Evolutionary conservation across 2,888 invertebrate species (phyloP).

Genomic region (Phengaris arion): DNA sequence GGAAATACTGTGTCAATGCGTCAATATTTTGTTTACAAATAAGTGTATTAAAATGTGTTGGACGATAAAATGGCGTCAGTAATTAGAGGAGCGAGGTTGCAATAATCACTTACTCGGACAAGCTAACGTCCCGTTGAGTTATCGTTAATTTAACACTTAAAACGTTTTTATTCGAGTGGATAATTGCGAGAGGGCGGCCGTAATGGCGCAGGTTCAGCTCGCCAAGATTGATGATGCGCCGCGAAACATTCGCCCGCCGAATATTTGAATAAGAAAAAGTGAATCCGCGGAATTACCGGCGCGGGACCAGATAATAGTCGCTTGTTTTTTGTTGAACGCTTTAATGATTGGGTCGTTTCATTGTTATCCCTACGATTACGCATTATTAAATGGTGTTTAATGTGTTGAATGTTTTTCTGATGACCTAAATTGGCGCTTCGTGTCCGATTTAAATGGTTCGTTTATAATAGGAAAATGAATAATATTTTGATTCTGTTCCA

Average conservation of each 20-base stretch:
- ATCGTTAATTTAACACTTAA: slow-evolving; percentile 78
- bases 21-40: slow-evolving; percentile 7
- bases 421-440: background rate
- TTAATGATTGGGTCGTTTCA: slow-evolving; percentile 34
- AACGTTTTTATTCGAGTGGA: slow-evolving; percentile 77
- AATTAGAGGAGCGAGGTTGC: slow-evolving; percentile 43
- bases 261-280: slow-evolving; percentile 72
- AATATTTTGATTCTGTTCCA: background rate
- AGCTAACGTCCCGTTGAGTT: slow-evolving; percentile 67
- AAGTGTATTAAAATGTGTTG: background rate
- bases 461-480: too few relatives aligned
- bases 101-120: slow-evolving; percentile 73
- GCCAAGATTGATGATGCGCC: slow-evolving; percentile 73
- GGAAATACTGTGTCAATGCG: background rate
- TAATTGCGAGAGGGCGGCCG: slow-evolving; percentile 72
- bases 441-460: background rate
- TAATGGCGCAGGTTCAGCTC: slow-evolving; percentile 70
- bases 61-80: background rate
- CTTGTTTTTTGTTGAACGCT: slow-evolving; percentile 44
- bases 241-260: slow-evolving; percentile 70
- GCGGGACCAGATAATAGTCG: slow-evolving; percentile 52
- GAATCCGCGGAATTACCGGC: slow-evolving; percentile 59
- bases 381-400: background rate
- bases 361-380: slow-evolving; percentile 12
- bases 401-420: background rate